phyloP scores from a whole-genome alignment of 2,797 vertebrate species.

The Cuniculus paca region DNA sequence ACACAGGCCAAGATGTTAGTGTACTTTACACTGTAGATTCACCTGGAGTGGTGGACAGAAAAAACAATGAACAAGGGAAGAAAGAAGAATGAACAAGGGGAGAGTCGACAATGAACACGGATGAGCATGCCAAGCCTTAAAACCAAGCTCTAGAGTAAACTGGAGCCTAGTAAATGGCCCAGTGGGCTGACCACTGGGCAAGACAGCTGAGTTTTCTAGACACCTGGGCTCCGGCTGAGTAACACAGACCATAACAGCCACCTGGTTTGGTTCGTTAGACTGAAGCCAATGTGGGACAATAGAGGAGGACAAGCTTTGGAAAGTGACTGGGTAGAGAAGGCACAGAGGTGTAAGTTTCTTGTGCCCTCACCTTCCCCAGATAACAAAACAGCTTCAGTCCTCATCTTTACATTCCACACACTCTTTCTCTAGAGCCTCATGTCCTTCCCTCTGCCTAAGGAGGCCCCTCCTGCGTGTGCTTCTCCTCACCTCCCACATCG shows the following conservation, averaged over 20 bases:
- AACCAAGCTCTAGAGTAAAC: neutral
- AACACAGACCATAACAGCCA: neutral
- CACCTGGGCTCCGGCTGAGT: neutral
- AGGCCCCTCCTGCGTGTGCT: accelerated
- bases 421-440: neutral
- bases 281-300: neutral
- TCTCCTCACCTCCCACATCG: neutral
- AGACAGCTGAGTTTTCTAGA: too few species aligned
- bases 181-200: neutral
- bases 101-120: neutral
- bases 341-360: neutral
- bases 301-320: neutral
- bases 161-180: neutral
- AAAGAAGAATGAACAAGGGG: neutral
- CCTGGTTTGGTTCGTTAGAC: neutral
- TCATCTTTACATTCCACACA: neutral
- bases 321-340: neutral
- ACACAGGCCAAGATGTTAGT: neutral
- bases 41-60: neutral
- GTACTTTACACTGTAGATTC: accelerated
- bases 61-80: neutral
- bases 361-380: neutral
- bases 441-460: neutral
- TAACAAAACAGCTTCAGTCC: neutral
- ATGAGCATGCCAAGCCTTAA: too few species aligned